Conservation (phyloP, 1,140 invertebrate genomes). For the Littorina saxatilis region DNA sequence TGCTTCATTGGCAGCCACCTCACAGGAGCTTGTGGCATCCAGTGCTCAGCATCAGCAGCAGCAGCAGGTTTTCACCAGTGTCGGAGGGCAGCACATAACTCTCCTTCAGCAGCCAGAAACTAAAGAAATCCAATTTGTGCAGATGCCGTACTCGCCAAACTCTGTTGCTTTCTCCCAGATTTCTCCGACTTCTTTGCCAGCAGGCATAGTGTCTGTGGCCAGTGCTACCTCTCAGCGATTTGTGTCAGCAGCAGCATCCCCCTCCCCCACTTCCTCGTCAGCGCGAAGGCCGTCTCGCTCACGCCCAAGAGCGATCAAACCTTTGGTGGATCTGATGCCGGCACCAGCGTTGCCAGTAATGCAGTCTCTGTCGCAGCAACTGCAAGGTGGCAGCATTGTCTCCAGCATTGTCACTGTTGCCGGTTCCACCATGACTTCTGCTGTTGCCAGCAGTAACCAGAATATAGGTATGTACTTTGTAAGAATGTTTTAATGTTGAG, state of each 20-base stretch:
- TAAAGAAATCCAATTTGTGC: constrained; percentile 1
- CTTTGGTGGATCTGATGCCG: not conserved
- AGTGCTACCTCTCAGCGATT: not conserved
- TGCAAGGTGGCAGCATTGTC: not conserved
- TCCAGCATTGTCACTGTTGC: not conserved
- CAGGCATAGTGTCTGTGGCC: not conserved
- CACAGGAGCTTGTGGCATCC: not conserved
- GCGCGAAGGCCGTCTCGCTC: not conserved
- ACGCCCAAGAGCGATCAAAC: not conserved
- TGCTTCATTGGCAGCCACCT: not conserved
- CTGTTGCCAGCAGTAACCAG: too few species aligned
- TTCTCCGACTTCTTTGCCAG: not conserved
- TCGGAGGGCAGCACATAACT: not conserved
- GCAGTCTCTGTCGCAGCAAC: not conserved
- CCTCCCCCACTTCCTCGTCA: not conserved
- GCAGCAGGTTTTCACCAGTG: constrained; percentile 1
- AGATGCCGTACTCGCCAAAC: not conserved
- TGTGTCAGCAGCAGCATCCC: not conserved
- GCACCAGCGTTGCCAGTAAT: not conserved
- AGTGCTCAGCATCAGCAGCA: constrained; percentile 12
- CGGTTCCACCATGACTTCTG: not conserved
- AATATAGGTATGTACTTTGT: too few species aligned
- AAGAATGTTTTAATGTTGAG: too few species aligned
- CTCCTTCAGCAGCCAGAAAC: not conserved
- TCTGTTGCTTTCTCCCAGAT: not conserved